Evolutionary conservation across 1,140 invertebrate genomes (phyloP).

Genomic region (Sminthurinus signatus): DNA sequence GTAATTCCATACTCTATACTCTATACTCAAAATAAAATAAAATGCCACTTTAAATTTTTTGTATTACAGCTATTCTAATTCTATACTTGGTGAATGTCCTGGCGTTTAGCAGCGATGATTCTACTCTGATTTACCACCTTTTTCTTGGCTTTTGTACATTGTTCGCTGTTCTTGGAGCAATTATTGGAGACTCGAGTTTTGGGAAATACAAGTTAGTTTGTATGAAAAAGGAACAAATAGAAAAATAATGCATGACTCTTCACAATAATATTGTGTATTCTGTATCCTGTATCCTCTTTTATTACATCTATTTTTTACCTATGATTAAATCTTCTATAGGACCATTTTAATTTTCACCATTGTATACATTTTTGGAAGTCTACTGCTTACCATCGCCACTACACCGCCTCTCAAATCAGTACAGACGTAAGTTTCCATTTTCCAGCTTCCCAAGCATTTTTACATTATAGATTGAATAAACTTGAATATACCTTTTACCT

Average conservation of each 20-base stretch:
- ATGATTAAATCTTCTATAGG: constrained; percentile 46
- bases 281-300: background rate
- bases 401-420: constrained; percentile 50
- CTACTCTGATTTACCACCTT: constrained; percentile 73
- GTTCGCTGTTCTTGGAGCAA: constrained; percentile 49
- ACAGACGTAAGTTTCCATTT: constrained; percentile 48
- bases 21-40: too few species aligned
- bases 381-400: constrained; percentile 65
- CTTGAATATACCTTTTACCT: background rate
- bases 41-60: constrained; percentile 39
- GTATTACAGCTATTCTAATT: constrained; percentile 76
- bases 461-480: background rate
- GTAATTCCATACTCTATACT: too few species aligned
- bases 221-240: too few species aligned
- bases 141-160: constrained; percentile 75
- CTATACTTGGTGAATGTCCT: constrained; percentile 68
- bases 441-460: background rate
- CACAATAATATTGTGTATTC: too few species aligned
- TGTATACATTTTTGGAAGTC: constrained; percentile 76
- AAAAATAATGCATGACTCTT: too few species aligned
- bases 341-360: constrained; percentile 83
- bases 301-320: background rate
- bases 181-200: constrained; percentile 76
- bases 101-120: constrained; percentile 55
- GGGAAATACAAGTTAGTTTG: constrained; percentile 73